These are phyloP conservation scores for Icerya purchasi DNA, from an alignment of 2,888 invertebrate genomes.

Conservation along the genomic window DNA sequence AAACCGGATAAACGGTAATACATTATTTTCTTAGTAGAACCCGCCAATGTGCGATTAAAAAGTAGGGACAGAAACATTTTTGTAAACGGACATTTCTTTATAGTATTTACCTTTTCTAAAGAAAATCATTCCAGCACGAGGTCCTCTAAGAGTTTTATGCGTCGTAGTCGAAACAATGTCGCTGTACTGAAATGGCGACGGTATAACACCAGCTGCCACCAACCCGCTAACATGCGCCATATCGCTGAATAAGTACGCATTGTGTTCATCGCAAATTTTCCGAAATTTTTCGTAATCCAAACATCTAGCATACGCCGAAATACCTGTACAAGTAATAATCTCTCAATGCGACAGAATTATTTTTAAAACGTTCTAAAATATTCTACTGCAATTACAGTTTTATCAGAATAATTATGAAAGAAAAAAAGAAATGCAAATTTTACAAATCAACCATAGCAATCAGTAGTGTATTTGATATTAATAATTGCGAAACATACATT, in stretches of 20 bases:
- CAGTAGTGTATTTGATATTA: too few species aligned
- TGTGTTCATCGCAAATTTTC: constrained; percentile 59
- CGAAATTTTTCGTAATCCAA: constrained; percentile 79
- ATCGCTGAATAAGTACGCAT: constrained; percentile 73
- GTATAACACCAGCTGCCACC: constrained; percentile 69
- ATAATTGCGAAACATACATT: too few species aligned
- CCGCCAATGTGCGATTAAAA: too few species aligned
- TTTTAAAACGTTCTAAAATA: background rate
- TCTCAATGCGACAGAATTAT: background rate
- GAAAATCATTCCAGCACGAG: constrained; percentile 75
- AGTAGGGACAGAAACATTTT: too few species aligned
- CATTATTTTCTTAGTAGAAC: too few species aligned
- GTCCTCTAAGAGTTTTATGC: constrained; percentile 80
- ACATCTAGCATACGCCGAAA: constrained; percentile 81
- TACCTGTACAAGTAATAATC: constrained; percentile 26
- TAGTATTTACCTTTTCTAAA: constrained; percentile 61
- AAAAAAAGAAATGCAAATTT: too few species aligned
- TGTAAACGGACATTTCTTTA: too few species aligned
- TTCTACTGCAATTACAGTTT: too few species aligned
- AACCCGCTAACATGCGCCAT: constrained; percentile 92
- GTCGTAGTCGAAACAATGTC: constrained; percentile 89
- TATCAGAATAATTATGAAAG: too few species aligned
- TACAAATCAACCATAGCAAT: too few species aligned
- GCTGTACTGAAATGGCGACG: constrained; percentile 72
- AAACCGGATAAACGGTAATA: too few species aligned